Base-by-base conservation (phyloP, 2,888 invertebrate species). In the Venusia cambrica region DNA sequence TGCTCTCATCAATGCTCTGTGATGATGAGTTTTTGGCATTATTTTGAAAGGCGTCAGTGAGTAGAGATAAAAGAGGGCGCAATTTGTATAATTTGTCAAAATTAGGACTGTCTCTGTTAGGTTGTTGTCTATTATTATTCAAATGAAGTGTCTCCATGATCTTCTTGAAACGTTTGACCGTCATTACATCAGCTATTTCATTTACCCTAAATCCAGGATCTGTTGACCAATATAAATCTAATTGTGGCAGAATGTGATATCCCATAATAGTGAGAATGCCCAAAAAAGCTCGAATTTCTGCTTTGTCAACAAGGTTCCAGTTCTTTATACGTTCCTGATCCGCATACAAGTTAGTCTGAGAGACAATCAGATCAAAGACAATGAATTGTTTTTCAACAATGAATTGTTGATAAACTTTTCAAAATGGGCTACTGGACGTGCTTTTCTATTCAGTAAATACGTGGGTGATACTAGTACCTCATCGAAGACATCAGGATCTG, bases 191-290 rank as follows among this genome's bases (percentile, higher is more conserved):
- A 18, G 51, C 48, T 28, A 54, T 51, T 17, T 33, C 18, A 9
- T 19, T 9, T 3, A 45, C 48, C 14, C 32, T 33, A 31, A 46
- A 50, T 27, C 26, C 31, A 24, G 49, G 44, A 34, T 51, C 49
- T 9, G 38, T 35, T 24, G 51, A 49, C 49, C 51, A 56, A 39
- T 56, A 53, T 20, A 45, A 37, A 15, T 53, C 44, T 10, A 49
- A 44, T 14, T 25, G 8, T 8, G 50, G 50, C 21, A 56, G 30
- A 29, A 34, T 30, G 38, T 53, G 36, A 37, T 29, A 32, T 13
- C 48, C 46, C 48, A 54, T 54, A 18, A 47, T 8, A 19, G 52
- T 50, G n/a, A 49, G 4, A 24, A 51, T 48, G 11, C 48, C 53
- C n/a, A 53, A 34, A 39, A 46, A 53, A 27, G 51, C 49, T 22